Base-by-base conservation (phyloP, 2,888 invertebrate genomes). In the Brachypterus glaber region DNA sequence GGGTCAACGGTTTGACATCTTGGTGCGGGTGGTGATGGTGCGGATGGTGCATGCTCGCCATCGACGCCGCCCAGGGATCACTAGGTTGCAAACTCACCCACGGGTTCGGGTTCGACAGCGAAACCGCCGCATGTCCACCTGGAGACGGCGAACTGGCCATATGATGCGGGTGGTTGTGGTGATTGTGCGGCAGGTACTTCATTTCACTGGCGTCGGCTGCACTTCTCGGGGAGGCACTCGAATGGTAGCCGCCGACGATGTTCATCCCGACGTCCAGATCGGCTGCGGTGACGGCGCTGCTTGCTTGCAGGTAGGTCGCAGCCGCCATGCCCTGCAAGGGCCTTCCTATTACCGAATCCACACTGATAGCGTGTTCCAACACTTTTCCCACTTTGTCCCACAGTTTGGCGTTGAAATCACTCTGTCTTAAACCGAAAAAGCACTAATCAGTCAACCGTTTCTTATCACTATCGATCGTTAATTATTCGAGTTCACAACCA, bases 161-260 rank as follows among this genome's bases (percentile, higher is more conserved):
- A 48, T 76, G 74, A 57, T 76, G 76, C 53, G 80, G 82, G 61
- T 86, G 79, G 63, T 85, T 83, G 67, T 87, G 79, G 68, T 85
- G 86, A 67, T 89, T 90, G 50, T 81, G 79, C 53, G 82, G 81
- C 76, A 86, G 79, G 69, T 93, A 93, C 71, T 93, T 93, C 90
- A 93, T 90, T 69, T 93, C 93, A 59, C 84, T 83, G 59, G 85
- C 85, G 71, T 87, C 87, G 51, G 79, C 76, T 59, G 84, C 87
- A 56, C 82, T 83, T 61, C 87, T 78, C 63, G 88, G 88, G 72
- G 87, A 87, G 68, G 81, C 82, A 65, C 79, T 80, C 41, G 73
- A 71, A 66, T 82, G 82, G 65, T 87, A 87, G 66, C 83, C 83
- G 67, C 82, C 81, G 62, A 78, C 72, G 70, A 79, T 72, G 62